Conservation (phyloP, 2,113 vertebrate genomes). For the Tetrao urogallus region DNA sequence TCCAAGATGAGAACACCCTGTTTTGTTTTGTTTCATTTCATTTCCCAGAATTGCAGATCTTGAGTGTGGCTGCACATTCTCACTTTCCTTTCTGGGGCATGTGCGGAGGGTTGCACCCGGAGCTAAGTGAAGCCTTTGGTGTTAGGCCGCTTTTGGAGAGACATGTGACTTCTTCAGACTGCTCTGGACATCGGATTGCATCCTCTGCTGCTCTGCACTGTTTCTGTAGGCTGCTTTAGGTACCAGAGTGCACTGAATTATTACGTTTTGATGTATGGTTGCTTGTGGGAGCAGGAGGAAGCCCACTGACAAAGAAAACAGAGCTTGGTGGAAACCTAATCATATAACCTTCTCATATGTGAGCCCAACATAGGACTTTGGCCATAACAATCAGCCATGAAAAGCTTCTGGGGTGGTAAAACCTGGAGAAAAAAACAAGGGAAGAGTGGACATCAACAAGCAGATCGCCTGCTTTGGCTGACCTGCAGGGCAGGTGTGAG, state of each 20-base stretch:
- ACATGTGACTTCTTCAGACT: not conserved
- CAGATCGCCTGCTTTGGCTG: not conserved
- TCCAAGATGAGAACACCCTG: not conserved
- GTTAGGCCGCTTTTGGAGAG: not conserved
- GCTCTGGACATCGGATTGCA: not conserved
- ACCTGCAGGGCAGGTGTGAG: not conserved
- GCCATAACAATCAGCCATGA: not conserved
- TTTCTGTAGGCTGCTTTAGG: not conserved
- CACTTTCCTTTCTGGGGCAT: not conserved
- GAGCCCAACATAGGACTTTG: not conserved
- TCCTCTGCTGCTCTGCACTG: not conserved
- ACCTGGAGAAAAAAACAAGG: not conserved
- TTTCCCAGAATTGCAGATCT: not conserved
- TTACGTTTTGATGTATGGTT: not conserved
- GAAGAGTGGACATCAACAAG: not conserved
- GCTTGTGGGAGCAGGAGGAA: not conserved
- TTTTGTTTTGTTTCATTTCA: not conserved
- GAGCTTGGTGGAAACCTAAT: not conserved
- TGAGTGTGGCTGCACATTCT: not conserved
- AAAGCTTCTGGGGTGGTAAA: not conserved
- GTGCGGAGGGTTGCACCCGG: not conserved
- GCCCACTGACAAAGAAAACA: not conserved
- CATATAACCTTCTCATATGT: not conserved
- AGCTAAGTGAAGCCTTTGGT: not conserved
- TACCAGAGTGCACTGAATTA: not conserved